Evolutionary conservation across 2,888 invertebrate species (phyloP).

Genomic region (Geophilus truncorum): DNA sequence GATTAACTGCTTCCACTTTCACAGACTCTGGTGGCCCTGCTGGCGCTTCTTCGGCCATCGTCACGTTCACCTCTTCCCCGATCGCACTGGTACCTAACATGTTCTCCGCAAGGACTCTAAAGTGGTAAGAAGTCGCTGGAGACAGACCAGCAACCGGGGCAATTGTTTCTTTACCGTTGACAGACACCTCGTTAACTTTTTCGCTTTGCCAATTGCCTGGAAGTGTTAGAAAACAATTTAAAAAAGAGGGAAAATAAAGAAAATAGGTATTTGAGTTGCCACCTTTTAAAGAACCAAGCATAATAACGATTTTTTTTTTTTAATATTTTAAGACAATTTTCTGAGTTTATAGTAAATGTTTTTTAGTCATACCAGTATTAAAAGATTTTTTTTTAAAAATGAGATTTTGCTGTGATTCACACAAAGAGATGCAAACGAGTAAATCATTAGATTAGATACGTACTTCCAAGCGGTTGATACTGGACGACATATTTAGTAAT

Average conservation of each 20-base stretch:
- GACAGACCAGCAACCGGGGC: conserved; percentile 58
- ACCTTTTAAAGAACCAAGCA: too few species aligned
- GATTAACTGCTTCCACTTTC: conserved; percentile 45
- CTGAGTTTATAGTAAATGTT: too few species aligned
- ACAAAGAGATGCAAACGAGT: not conserved
- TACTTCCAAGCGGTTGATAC: conserved; percentile 46
- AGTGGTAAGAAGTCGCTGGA: conserved; percentile 87
- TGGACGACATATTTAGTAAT: conserved; percentile 84
- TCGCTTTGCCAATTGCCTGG: conserved; percentile 29
- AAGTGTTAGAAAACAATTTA: too few species aligned
- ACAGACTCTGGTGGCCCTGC: conserved; percentile 44
- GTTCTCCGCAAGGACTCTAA: conserved; percentile 87
- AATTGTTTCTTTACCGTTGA: conserved; percentile 29
- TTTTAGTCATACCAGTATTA: too few species aligned
- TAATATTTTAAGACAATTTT: too few species aligned
- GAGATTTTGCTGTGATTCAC: too few species aligned
- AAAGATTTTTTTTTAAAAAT: too few species aligned
- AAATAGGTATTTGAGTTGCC: too few species aligned
- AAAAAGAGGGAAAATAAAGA: too few species aligned
- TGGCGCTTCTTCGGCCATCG: conserved; percentile 78
- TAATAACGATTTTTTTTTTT: too few species aligned
- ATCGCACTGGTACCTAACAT: conserved; percentile 85
- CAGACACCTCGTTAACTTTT: conserved; percentile 30
- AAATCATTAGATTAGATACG: not conserved
- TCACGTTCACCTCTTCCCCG: conserved; percentile 87